Percentiles rank a stretch among this genome's conserved stretches.
Conservation (phyloP, 1,140 invertebrate species). For the Cydia pomonella region DNA sequence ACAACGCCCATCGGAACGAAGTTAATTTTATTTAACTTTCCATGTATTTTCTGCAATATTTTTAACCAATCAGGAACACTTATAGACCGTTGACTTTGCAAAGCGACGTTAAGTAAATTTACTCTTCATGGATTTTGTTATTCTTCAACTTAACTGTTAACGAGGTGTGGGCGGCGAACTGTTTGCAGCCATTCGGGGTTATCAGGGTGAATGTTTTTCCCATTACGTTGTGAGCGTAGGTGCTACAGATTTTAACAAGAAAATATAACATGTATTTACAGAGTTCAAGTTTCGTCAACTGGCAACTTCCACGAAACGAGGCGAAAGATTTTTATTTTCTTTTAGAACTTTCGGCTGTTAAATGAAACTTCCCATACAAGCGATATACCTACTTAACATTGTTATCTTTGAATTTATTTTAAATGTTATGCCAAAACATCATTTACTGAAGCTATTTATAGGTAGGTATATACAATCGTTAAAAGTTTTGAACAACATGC, state of each 20-base stretch:
- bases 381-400: background rate
- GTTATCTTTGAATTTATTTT: background rate
- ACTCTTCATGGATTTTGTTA: slow-evolving; percentile 15
- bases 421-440: background rate
- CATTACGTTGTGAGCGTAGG: background rate
- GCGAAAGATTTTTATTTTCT: background rate
- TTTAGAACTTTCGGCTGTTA: background rate
- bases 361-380: background rate
- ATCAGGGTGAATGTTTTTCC: background rate
- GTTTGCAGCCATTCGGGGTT: slow-evolving; percentile 18
- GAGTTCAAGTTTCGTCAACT: background rate
- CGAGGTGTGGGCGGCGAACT: slow-evolving; percentile 11
- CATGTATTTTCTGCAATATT: background rate
- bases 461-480: background rate
- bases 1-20: background rate
- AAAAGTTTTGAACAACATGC: background rate
- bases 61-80: slow-evolving; percentile 14
- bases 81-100: slow-evolving; percentile 12
- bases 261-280: background rate
- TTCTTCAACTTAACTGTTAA: slow-evolving; percentile 26
- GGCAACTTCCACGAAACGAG: background rate
- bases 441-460: background rate
- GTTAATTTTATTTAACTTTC: background rate
- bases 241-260: background rate
- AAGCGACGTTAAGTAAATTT: slow-evolving; percentile 24